Conservation (phyloP, 2,888 invertebrate genomes). For the Oxycera nigricornis region DNA sequence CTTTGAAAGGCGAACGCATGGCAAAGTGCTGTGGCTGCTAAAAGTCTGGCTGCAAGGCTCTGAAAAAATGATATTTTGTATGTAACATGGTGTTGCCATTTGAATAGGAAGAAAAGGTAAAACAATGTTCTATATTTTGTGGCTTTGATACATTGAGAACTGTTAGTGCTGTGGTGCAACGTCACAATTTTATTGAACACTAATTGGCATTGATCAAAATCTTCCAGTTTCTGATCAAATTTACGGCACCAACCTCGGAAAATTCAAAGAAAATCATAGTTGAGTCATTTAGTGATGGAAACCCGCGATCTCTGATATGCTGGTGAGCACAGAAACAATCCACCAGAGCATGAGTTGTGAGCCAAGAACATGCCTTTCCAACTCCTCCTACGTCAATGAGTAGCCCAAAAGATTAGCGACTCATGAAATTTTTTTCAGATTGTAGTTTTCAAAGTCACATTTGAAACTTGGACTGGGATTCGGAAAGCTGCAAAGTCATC, state of each 20-base stretch:
- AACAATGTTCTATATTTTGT: too few relatives aligned
- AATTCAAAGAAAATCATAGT: too few relatives aligned
- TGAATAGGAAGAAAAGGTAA: too few relatives aligned
- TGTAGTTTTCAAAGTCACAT: not conserved
- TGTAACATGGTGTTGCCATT: not conserved
- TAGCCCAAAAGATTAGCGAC: constrained; percentile 38
- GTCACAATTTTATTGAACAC: too few relatives aligned
- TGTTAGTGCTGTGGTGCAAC: too few relatives aligned
- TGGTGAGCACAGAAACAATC: constrained; percentile 12
- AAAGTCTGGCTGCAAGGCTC: constrained; percentile 12
- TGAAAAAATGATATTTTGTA: too few relatives aligned
- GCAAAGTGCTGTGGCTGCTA: constrained; percentile 28
- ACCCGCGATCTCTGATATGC: not conserved
- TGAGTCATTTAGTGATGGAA: too few relatives aligned
- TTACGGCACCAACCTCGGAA: too few relatives aligned
- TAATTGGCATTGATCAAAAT: too few relatives aligned
- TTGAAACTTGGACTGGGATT: constrained; percentile 21
- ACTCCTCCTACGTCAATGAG: constrained; percentile 38
- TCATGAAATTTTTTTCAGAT: constrained; percentile 19
- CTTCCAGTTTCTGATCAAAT: too few relatives aligned
- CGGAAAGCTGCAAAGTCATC: constrained; percentile 45
- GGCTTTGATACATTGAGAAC: too few relatives aligned
- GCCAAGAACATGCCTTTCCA: constrained; percentile 18
- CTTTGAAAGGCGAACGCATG: constrained; percentile 18
- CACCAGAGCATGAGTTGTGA: constrained; percentile 18